Evolutionary conservation across 2,888 invertebrate species (phyloP).

Genomic region (Glyphotaelius pellucidus): DNA sequence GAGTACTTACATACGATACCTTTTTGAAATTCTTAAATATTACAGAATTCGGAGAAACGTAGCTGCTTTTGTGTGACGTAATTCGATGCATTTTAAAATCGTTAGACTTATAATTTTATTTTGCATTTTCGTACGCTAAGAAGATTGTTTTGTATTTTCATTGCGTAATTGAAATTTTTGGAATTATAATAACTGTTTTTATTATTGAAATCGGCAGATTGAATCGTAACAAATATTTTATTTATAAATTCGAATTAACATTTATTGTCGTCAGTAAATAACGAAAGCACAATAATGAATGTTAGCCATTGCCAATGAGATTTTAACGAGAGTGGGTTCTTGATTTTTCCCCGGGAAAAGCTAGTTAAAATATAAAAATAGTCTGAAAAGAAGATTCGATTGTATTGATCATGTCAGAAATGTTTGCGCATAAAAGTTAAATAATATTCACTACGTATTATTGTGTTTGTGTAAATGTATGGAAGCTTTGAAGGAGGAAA

Average conservation of each 20-base stretch:
- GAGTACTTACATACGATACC: neutral
- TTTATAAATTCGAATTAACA: too few species aligned
- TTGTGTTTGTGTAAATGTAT: neutral
- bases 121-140: too few species aligned
- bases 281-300: neutral
- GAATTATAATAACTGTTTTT: neutral
- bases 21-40: too few species aligned
- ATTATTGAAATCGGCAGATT: neutral
- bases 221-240: too few species aligned
- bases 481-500: constrained; percentile 2
- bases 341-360: neutral
- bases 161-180: too few species aligned
- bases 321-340: neutral
- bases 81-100: too few species aligned
- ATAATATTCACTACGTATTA: neutral
- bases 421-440: neutral
- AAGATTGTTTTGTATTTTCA: too few species aligned
- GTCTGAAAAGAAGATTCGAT: neutral
- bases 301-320: neutral
- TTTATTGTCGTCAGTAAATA: neutral
- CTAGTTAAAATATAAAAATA: neutral
- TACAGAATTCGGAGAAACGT: too few species aligned
- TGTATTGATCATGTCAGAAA: neutral
- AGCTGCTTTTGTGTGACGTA: too few species aligned
- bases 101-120: too few species aligned